Evolutionary conservation across 2,797 vertebrate genomes (phyloP).

Genomic region (Pampus argenteus): DNA sequence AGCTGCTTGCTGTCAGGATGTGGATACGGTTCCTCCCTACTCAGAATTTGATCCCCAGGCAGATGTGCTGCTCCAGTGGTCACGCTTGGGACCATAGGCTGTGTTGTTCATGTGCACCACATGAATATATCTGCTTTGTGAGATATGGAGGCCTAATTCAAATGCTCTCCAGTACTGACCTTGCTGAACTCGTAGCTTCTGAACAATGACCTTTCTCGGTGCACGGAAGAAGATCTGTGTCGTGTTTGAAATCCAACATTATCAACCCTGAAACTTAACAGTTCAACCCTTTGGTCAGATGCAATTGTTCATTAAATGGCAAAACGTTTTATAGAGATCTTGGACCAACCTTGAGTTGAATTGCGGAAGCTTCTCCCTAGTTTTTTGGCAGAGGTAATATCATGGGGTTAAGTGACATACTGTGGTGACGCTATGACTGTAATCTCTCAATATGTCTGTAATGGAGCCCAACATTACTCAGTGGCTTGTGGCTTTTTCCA

Average conservation of each 20-base stretch:
- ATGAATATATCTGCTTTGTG: conserved; percentile 36
- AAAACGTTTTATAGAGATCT: conserved; percentile 2
- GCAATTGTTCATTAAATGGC: background rate
- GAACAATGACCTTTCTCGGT: background rate
- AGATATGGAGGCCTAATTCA: conserved; percentile 30
- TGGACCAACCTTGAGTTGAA: conserved; percentile 30
- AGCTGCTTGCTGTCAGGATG: conserved; percentile 85
- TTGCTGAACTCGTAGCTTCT: background rate
- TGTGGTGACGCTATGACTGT: conserved; percentile 54
- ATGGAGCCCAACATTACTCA: conserved; percentile 64
- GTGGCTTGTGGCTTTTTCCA: conserved; percentile 68
- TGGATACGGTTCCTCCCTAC: conserved; percentile 85
- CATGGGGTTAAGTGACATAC: conserved; percentile 59
- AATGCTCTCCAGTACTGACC: background rate
- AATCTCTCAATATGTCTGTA: conserved; percentile 59
- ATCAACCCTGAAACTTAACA: background rate
- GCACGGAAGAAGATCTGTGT: background rate
- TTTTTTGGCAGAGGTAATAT: conserved; percentile 17
- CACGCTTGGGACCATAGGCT: conserved; percentile 46
- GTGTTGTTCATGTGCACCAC: conserved; percentile 26
- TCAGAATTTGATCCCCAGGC: conserved; percentile 83
- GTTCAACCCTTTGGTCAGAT: background rate
- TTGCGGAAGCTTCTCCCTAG: conserved; percentile 18
- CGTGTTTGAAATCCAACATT: conserved; percentile 8
- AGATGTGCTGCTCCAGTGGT: conserved; percentile 80